Conservation (phyloP, 2,113 vertebrate genomes). For the Pachyramphus minor region DNA sequence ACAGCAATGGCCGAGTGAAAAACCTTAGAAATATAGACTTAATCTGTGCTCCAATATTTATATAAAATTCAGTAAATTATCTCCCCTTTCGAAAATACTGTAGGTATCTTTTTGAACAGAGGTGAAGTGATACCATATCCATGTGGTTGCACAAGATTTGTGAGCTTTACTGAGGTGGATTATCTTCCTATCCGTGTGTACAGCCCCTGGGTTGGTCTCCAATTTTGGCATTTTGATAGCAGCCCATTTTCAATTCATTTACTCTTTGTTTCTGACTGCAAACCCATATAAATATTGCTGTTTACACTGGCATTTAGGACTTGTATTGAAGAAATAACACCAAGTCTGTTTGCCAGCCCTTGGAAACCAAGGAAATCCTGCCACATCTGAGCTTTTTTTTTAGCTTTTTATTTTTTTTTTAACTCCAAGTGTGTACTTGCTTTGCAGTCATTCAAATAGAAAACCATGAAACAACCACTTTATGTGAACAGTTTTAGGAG, state of each 20-base stretch:
- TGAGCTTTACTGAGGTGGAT: background rate
- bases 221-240: background rate
- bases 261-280: background rate
- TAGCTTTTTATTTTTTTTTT: background rate
- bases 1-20: background rate
- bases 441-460: background rate
- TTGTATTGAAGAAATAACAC: background rate
- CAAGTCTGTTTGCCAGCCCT: background rate
- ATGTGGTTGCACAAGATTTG: background rate
- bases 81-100: background rate
- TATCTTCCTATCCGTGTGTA: rapidly evolving
- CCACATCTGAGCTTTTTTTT: background rate
- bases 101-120: background rate
- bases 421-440: background rate
- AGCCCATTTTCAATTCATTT: background rate
- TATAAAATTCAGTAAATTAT: background rate
- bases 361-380: background rate
- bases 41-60: background rate
- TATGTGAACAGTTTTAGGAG: background rate
- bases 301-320: background rate
- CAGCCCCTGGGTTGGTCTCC: background rate
- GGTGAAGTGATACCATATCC: background rate
- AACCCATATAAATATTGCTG: background rate
- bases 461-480: background rate
- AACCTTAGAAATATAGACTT: rapidly evolving